phyloP scores from a whole-genome alignment of 2,113 vertebrate species.

The Spea multiplicata region DNA sequence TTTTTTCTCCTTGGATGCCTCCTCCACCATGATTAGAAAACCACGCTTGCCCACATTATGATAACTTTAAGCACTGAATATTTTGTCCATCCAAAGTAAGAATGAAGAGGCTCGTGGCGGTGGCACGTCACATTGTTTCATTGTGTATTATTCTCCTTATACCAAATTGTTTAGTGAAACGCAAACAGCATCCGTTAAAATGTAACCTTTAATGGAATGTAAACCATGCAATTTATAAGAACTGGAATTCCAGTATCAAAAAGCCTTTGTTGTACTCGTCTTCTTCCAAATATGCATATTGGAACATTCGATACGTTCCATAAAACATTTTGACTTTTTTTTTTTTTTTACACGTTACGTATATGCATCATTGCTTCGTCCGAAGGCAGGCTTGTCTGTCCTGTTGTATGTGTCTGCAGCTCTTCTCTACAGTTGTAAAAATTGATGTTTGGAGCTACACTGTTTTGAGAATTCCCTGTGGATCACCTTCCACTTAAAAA shows the following conservation, averaged over 20 bases:
- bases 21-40: too few relatives aligned
- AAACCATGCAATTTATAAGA: slow-evolving; percentile 56
- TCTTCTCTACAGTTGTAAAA: too few relatives aligned
- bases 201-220: slow-evolving; percentile 62
- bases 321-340: not conserved
- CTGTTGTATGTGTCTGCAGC: too few relatives aligned
- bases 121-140: not conserved
- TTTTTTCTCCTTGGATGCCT: too few relatives aligned
- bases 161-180: not conserved
- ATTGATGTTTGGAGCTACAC: too few relatives aligned
- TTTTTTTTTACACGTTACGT: not conserved
- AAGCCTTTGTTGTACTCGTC: slow-evolving; percentile 32
- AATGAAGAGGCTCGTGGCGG: too few relatives aligned
- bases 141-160: not conserved
- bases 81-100: too few relatives aligned
- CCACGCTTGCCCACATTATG: too few relatives aligned
- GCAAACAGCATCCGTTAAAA: slow-evolving; percentile 62
- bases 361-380: not conserved
- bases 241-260: slow-evolving; percentile 52
- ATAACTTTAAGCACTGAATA: too few relatives aligned
- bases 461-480: too few relatives aligned
- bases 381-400: too few relatives aligned
- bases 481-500: too few relatives aligned
- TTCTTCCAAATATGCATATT: slow-evolving; percentile 42
- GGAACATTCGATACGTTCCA: not conserved